These are phyloP conservation scores for Stegodyphus mimosarum DNA, from an alignment of 1,140 invertebrate genomes.

Conservation along the genomic window DNA sequence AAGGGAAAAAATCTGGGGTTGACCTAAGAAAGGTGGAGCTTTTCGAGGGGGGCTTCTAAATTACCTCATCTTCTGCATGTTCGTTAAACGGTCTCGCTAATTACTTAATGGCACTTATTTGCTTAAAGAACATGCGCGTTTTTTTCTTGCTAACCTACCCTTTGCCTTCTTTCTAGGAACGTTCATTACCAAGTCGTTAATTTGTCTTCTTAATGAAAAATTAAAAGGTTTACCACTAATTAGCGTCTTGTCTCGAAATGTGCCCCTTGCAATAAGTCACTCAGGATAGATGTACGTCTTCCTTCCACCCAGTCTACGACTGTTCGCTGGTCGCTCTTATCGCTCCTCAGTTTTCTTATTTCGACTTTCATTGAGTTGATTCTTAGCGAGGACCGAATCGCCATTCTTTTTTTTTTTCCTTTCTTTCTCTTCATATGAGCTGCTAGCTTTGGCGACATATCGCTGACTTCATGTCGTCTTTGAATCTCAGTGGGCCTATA, in stretches of 20 bases:
- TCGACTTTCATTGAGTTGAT: slow-evolving; percentile 34
- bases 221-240: slow-evolving; percentile 62
- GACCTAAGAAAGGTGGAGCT: slow-evolving; percentile 62
- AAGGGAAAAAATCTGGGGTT: slow-evolving; percentile 56
- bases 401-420: slow-evolving; percentile 2
- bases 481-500: too few relatives aligned
- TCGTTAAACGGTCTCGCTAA: slow-evolving; percentile 61
- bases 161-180: slow-evolving; percentile 47
- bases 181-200: slow-evolving; percentile 61
- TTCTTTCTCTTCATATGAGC: neutral
- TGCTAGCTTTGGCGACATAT: slow-evolving; percentile 39
- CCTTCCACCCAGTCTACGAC: slow-evolving; percentile 20
- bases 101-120: slow-evolving; percentile 62
- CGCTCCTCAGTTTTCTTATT: slow-evolving; percentile 57
- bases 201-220: slow-evolving; percentile 62
- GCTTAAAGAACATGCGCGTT: slow-evolving; percentile 53
- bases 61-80: slow-evolving; percentile 61
- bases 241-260: slow-evolving; percentile 61
- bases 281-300: slow-evolving; percentile 55
- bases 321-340: slow-evolving; percentile 56
- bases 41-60: slow-evolving; percentile 59
- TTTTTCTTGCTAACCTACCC: slow-evolving; percentile 43
- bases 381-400: slow-evolving; percentile 12
- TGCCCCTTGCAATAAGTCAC: slow-evolving; percentile 60
- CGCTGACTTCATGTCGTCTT: neutral